Percentiles rank a stretch among this genome's conserved stretches.
Evolutionary conservation across 2,888 invertebrate genomes (phyloP).

Genomic region (Pandemis cinnamomeana): DNA sequence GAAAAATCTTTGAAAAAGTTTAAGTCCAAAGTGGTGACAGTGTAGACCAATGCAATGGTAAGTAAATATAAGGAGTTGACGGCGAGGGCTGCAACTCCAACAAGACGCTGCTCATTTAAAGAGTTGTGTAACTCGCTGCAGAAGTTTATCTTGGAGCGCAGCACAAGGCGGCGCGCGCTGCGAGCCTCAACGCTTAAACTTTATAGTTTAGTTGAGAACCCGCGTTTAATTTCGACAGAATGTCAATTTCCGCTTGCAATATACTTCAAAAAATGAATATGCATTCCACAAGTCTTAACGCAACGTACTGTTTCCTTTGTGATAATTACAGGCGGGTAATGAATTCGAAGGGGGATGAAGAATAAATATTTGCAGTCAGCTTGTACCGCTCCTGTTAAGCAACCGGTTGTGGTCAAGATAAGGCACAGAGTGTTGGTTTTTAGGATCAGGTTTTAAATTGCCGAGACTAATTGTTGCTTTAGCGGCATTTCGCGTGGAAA

Average conservation of each 20-base stretch:
- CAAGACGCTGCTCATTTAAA: slow-evolving; percentile 67
- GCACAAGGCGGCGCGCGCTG: slow-evolving; percentile 48
- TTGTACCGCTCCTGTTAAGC: slow-evolving; percentile 26
- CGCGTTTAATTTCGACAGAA: slow-evolving; percentile 54
- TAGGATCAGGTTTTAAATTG: slow-evolving; percentile 69
- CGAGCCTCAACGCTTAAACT: slow-evolving; percentile 58
- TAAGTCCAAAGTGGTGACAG: background rate
- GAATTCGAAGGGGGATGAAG: slow-evolving; percentile 12
- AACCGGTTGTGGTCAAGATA: slow-evolving; percentile 53
- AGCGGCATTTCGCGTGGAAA: slow-evolving; percentile 62
- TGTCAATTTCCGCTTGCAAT: slow-evolving; percentile 38
- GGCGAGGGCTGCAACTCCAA: slow-evolving; percentile 57
- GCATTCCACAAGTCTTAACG: background rate
- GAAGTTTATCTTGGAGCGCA: slow-evolving; percentile 58
- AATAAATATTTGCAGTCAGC: slow-evolving; percentile 39
- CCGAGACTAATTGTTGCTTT: slow-evolving; percentile 66
- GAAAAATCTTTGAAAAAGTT: background rate
- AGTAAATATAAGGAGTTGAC: slow-evolving; percentile 57
- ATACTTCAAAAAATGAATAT: background rate
- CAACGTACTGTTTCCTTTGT: background rate
- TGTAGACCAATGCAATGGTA: slow-evolving; percentile 54
- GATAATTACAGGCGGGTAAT: slow-evolving; percentile 14
- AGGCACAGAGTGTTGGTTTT: slow-evolving; percentile 65
- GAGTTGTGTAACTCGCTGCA: slow-evolving; percentile 59
- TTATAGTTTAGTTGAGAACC: slow-evolving; percentile 47